Base-by-base conservation (phyloP, 1,140 invertebrate species). In the Zaprionus nigranus region DNA sequence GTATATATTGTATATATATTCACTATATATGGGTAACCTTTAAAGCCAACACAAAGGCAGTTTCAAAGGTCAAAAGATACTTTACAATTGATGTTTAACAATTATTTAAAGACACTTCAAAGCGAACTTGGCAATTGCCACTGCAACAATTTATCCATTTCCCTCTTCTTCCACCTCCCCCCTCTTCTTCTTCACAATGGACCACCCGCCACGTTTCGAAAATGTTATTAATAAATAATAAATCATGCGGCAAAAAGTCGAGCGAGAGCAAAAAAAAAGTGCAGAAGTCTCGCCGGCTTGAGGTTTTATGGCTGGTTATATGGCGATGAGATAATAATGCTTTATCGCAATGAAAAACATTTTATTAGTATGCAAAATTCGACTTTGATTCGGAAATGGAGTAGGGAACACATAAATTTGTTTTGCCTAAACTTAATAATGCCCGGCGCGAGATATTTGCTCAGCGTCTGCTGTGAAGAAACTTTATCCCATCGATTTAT, bases 201-300 rank as follows among this genome's bases (percentile, higher is more conserved):
- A 53, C 56, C 61, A 61, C 66, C 34, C 53, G 60, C 60, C 57
- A 36, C 6, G 26, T 12, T 46, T 13, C 43, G 24, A 60, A 60
- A 70, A 73, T 73, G 56, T 80, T 77, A 82, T 86, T 86, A 87
- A 82, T 86, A 86, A 86, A 87, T 87, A 78, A 86, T 80, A 86
- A 82, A 75, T 87, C 73, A 87, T 87, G 83, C 83, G 83, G 59
- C 64, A 78, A 67, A 79, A 57, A 40, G 38, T 40, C 20, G 43
- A 64, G 62, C 81, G 36, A 28, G 6, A 6, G 26, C n/a, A n/a
- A 5, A 11, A 36, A 68, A 69, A 38, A 51, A 28, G 15, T 26
- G 4, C 34, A 60, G 20, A 70, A 79, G 43, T 62, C 51, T 54
- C 58, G 75, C 59, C 64, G 36, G 53, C 38, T 68, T 77, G 58